Conservation (phyloP, 1,140 invertebrate genomes). For the Acarapis woodi region DNA sequence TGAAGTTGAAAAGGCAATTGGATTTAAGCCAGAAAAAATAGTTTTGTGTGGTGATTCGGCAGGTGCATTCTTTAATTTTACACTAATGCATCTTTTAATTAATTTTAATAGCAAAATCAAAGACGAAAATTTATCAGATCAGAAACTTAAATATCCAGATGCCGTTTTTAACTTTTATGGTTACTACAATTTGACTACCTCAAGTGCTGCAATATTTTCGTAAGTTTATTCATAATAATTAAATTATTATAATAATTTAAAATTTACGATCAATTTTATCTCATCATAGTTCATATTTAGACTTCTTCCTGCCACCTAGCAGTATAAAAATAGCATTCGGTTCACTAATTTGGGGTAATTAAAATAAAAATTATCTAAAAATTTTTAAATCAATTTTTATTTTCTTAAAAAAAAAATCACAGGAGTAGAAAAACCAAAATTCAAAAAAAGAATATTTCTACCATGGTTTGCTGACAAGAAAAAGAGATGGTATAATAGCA, state of each 20-base stretch:
- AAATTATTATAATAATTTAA: background rate
- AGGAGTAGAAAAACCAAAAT: too few species aligned
- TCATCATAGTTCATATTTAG: too few species aligned
- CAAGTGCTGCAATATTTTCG: background rate
- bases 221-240: background rate
- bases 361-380: too few species aligned
- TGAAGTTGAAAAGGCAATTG: conserved; percentile 18
- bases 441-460: too few species aligned
- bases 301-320: too few species aligned
- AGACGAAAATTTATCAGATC: background rate
- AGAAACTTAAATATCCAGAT: background rate
- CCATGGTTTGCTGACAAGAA: too few species aligned
- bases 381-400: too few species aligned
- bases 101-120: too few species aligned
- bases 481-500: background rate
- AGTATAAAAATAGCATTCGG: too few species aligned
- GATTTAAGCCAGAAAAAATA: conserved; percentile 14
- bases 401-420: too few species aligned
- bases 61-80: conserved; percentile 51
- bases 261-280: too few species aligned
- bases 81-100: background rate
- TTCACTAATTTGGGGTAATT: too few species aligned
- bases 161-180: background rate
- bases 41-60: conserved; percentile 48
- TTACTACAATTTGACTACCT: background rate